phyloP scores from a whole-genome alignment of 2,113 vertebrate species.

The Coptodon bakossiorum region DNA sequence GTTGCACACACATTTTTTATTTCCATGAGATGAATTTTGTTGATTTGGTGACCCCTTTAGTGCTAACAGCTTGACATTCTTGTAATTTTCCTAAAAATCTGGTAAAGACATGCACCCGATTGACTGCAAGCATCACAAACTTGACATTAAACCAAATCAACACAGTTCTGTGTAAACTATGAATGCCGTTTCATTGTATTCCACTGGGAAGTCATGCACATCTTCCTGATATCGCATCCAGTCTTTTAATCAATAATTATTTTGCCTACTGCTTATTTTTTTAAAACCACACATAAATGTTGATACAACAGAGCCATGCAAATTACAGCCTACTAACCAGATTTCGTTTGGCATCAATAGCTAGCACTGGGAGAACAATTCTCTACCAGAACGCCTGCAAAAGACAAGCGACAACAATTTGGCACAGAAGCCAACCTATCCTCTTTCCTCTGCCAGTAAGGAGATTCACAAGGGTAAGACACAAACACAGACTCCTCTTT shows the following conservation, averaged over 20 bases:
- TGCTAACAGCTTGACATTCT: not conserved
- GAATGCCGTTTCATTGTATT: not conserved
- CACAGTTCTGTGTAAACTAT: not conserved
- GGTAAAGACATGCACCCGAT: not conserved
- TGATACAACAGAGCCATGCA: not conserved
- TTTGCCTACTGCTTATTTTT: not conserved
- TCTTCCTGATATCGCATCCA: not conserved
- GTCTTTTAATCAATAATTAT: not conserved
- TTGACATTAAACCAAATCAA: not conserved
- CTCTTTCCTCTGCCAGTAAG: not conserved
- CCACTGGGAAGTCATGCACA: not conserved
- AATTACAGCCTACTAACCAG: not conserved
- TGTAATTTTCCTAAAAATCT: not conserved
- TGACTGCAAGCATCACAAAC: not conserved
- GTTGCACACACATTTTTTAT: not conserved
- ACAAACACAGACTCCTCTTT: not conserved
- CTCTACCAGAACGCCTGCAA: not conserved
- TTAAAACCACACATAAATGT: not conserved
- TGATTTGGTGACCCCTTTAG: not conserved
- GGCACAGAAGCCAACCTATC: not conserved
- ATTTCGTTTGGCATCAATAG: constrained; percentile 13
- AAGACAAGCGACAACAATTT: constrained; percentile 6
- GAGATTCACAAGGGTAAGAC: not conserved
- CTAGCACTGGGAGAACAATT: constrained; percentile 4
- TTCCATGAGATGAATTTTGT: not conserved